A percentile compares a stretch with the other conserved stretches of the same genome.
These are phyloP conservation scores for Willowsia nigromaculata DNA, from an alignment of 2,888 invertebrate species.

Conservation along the genomic window DNA sequence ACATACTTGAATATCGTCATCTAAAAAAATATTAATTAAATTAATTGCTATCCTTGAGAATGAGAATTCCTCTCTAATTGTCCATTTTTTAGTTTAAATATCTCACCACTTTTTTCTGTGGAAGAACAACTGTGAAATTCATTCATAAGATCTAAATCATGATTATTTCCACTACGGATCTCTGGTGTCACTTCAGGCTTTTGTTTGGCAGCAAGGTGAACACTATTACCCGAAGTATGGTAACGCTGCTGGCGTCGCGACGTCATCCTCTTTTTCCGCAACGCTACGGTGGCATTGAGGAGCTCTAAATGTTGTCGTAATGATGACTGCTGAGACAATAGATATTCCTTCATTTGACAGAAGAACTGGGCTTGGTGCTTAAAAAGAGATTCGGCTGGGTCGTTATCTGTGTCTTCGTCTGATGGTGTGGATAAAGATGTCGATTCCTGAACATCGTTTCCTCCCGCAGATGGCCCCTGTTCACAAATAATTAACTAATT, in stretches of 20 bases:
- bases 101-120: conserved; percentile 72
- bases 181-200: conserved; percentile 59
- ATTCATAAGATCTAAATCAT: conserved; percentile 70
- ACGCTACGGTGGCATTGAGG: conserved; percentile 74
- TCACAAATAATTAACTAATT: background rate
- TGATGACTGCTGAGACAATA: conserved; percentile 76
- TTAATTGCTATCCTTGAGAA: background rate
- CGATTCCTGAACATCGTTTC: conserved; percentile 69
- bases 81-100: background rate
- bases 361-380: conserved; percentile 77
- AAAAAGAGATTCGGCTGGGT: conserved; percentile 74
- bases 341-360: conserved; percentile 77
- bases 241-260: conserved; percentile 52
- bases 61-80: background rate
- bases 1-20: conserved; percentile 77
- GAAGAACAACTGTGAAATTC: conserved; percentile 74
- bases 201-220: conserved; percentile 62
- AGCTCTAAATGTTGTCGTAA: conserved; percentile 76
- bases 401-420: conserved; percentile 71
- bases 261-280: conserved; percentile 71
- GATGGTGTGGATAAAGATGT: conserved; percentile 71
- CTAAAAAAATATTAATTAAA: conserved; percentile 58
- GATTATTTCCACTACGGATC: conserved; percentile 61
- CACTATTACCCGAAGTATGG: conserved; percentile 59
- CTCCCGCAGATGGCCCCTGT: conserved; percentile 36